Evolutionary conservation across 2,888 invertebrate species (phyloP).

Genomic region (Spisula solida): DNA sequence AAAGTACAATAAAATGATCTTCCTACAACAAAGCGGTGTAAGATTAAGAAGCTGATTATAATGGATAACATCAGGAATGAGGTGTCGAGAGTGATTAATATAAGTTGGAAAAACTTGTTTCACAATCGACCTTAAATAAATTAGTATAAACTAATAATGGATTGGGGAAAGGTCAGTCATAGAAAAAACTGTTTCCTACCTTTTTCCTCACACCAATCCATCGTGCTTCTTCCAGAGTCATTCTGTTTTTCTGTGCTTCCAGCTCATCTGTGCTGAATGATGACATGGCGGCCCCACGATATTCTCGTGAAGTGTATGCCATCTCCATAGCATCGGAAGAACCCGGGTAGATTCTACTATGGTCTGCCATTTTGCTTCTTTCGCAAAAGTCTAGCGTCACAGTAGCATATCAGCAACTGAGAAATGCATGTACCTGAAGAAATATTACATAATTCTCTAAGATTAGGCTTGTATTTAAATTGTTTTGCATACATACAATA

Average conservation of each 20-base stretch:
- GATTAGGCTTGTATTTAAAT: too few relatives aligned
- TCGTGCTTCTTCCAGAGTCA: slow-evolving; percentile 78
- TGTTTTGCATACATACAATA: too few relatives aligned
- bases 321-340: slow-evolving; percentile 51
- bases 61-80: too few relatives aligned
- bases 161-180: too few relatives aligned
- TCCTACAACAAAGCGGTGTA: too few relatives aligned
- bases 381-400: not conserved
- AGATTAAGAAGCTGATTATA: too few relatives aligned
- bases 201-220: slow-evolving; percentile 79
- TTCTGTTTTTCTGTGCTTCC: slow-evolving; percentile 68
- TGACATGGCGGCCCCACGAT: slow-evolving; percentile 59
- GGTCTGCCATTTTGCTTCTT: slow-evolving; percentile 15
- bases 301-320: slow-evolving; percentile 55
- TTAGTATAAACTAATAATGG: too few relatives aligned
- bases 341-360: slow-evolving; percentile 42
- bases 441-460: not conserved
- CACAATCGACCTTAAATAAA: too few relatives aligned
- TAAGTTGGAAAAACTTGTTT: too few relatives aligned
- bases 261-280: slow-evolving; percentile 54
- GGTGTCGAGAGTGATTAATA: too few relatives aligned
- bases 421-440: not conserved
- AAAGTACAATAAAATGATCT: too few relatives aligned
- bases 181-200: not conserved
- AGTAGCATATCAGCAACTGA: not conserved